Conservation (phyloP, 2,113 vertebrate species). For the Bolborhynchus lineola region DNA sequence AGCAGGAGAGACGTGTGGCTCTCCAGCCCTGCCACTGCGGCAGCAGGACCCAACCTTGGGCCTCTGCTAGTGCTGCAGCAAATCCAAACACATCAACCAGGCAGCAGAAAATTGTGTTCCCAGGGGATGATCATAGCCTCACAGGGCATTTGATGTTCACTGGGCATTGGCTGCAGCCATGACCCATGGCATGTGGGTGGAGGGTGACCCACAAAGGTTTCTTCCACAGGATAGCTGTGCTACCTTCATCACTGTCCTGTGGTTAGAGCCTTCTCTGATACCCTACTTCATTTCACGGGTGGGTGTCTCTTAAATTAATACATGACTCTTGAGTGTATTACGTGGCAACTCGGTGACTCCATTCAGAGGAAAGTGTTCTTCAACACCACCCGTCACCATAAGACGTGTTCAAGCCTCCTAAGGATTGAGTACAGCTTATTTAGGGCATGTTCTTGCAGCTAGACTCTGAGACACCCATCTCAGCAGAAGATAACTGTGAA, state of each 20-base stretch:
- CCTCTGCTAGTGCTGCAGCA: not conserved
- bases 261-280: no score
- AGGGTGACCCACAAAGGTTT: no score
- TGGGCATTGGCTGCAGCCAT: not conserved
- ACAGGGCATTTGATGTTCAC: not conserved
- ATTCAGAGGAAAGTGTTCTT: not conserved
- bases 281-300: no score
- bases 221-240: no score
- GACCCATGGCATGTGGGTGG: not conserved
- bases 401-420: not conserved
- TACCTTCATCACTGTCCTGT: no score
- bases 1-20: not conserved
- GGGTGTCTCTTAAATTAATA: not conserved
- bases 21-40: not conserved
- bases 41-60: not conserved
- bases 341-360: not conserved
- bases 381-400: not conserved
- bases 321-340: not conserved
- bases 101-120: not conserved
- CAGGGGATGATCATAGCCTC: not conserved
- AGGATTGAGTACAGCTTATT: not conserved
- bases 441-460: not conserved
- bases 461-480: not conserved
- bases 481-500: not conserved
- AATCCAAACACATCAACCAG: not conserved